Evolutionary conservation across 2,797 vertebrate genomes (phyloP).

Genomic region (Trematomus bernacchii): DNA sequence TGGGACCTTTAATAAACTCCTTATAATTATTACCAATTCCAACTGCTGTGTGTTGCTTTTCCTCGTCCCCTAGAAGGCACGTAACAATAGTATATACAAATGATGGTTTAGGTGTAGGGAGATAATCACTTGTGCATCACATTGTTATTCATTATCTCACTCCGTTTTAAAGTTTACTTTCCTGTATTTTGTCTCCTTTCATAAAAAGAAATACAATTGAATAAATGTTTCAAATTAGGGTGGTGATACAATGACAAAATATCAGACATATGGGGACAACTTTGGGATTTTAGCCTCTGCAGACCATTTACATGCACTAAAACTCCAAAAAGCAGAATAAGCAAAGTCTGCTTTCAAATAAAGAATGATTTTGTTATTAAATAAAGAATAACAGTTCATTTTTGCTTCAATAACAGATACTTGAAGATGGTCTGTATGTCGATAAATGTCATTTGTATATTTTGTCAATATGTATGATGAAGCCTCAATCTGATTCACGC

Average conservation of each 20-base stretch:
- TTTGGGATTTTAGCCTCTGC: too few relatives aligned
- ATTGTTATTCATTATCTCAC: neutral
- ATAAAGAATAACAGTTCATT: neutral
- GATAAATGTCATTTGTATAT: neutral
- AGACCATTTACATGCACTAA: too few relatives aligned
- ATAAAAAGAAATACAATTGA: neutral
- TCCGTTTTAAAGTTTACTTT: neutral
- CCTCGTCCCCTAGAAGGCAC: too few relatives aligned
- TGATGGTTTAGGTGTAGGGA: too few relatives aligned
- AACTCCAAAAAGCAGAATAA: too few relatives aligned
- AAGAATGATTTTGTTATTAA: neutral
- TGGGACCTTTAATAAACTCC: too few relatives aligned
- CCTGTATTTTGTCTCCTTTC: neutral
- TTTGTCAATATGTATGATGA: neutral
- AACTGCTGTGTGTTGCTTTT: too few relatives aligned
- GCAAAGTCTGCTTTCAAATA: neutral
- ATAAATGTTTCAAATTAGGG: slow-evolving; percentile 4
- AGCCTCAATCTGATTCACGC: neutral
- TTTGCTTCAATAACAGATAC: neutral
- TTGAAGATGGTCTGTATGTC: neutral
- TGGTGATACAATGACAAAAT: neutral
- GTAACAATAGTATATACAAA: too few relatives aligned
- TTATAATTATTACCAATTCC: too few relatives aligned
- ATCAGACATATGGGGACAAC: too few relatives aligned
- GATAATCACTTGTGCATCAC: too few relatives aligned